Evolutionary conservation across 2,888 invertebrate genomes (phyloP), one percentile per base, ranked within the genome.

Genomic region (Melangyna quadrimaculata): DNA sequence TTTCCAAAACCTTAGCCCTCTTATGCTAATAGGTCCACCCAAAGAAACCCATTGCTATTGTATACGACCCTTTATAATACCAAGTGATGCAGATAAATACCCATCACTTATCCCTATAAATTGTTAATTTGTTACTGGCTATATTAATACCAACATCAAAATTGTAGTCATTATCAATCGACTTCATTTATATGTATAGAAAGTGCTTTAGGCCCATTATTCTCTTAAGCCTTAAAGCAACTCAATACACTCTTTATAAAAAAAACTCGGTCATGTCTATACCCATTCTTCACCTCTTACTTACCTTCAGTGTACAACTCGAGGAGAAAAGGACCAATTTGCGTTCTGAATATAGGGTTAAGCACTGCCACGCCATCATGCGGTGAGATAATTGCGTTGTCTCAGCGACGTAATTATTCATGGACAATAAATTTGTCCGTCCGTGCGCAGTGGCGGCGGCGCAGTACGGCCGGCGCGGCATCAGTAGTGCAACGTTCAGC

Each of bases 321-420:
- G 80, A 87, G 78, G 84, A 89, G 84, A 89, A 87, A 89, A 89
- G 89, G 87, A 90, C 90, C 88, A 89, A 90, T 89, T 88, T 75
- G 53, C 27, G 59, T 51, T 75, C 75, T 57, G 51, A 57, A 73
- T 82, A 83, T 67, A 72, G 78, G 73, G 78, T 51, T 69, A 32
- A 53, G 67, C 67, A 67, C 43, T 61, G 61, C 75, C 69, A 77
- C 81, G 65, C 75, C 77, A 81, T 82, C 78, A 82, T 72, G 87
- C 77, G 78, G 88, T 87, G 88, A 90, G 90, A 90, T 91, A 91
- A 90, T 91, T 90, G 90, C 90, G 89, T 89, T 89, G 89, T 88
- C 87, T 80, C 88, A 87, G 87, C 72, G 51, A 78, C 69, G 87
- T 87, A 88, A 90, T 90, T 91, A 90, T 90, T 88, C 89, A 91